Evolutionary conservation across 1,140 invertebrate species (phyloP).

Genomic region (Nasonia longicornis): DNA sequence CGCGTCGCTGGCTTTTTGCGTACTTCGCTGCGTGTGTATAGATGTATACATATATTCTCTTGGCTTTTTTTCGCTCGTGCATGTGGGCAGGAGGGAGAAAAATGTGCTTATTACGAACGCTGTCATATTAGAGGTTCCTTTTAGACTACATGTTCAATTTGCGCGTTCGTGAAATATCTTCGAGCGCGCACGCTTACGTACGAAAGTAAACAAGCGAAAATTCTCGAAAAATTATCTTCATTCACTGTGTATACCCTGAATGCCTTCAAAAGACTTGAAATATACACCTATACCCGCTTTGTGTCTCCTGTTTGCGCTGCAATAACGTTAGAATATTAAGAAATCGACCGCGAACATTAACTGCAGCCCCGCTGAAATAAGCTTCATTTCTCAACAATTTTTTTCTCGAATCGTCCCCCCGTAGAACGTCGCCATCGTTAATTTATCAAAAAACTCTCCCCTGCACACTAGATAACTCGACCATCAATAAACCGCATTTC

Average conservation of each 20-base stretch:
- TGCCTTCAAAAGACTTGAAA: not conserved
- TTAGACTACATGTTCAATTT: slow-evolving; percentile 1
- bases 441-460: slow-evolving; percentile 15
- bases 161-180: not conserved
- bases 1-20: not conserved
- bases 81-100: not conserved
- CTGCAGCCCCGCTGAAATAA: not conserved
- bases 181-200: no score
- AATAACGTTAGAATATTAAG: not conserved
- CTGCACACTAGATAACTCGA: not conserved
- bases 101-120: not conserved
- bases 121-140: not conserved
- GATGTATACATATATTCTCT: not conserved
- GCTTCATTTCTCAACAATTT: slow-evolving; percentile 15
- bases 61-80: not conserved
- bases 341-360: not conserved
- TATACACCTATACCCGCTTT: not conserved
- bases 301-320: not conserved
- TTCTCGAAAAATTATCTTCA: not conserved
- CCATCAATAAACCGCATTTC: slow-evolving; percentile 27
- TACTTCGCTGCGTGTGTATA: not conserved
- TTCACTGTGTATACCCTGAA: not conserved
- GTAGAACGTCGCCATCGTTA: not conserved
- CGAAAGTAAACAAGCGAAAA: not conserved
- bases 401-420: not conserved